These are phyloP conservation scores for Agrochola circellaris DNA, from an alignment of 2,888 invertebrate genomes.

Conservation along the genomic window DNA sequence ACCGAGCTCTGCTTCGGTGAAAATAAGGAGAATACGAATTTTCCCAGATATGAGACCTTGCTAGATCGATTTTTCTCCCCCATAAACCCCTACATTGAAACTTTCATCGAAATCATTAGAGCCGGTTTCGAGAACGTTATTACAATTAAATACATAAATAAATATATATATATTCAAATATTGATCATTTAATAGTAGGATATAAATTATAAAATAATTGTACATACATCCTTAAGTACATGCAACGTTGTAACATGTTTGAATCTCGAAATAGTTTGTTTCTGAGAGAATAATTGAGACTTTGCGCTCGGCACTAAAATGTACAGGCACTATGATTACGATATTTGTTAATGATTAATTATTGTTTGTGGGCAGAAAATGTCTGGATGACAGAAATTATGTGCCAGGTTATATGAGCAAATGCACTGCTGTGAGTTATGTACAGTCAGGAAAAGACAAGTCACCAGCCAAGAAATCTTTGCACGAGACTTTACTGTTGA, in stretches of 20 bases:
- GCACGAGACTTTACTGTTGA: neutral
- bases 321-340: too few relatives aligned
- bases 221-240: neutral
- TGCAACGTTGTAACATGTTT: neutral
- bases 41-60: too few relatives aligned
- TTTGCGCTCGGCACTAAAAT: neutral
- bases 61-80: too few relatives aligned
- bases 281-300: neutral
- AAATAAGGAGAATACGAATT: too few relatives aligned
- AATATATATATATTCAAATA: too few relatives aligned
- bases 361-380: neutral
- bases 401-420: neutral
- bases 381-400: neutral
- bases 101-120: too few relatives aligned
- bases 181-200: too few relatives aligned
- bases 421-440: neutral
- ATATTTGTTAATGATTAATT: neutral
- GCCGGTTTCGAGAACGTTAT: too few relatives aligned
- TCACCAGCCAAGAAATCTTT: neutral
- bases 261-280: neutral
- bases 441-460: conserved; percentile 10
- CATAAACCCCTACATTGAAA: too few relatives aligned
- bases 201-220: neutral
- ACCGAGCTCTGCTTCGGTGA: too few relatives aligned
- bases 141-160: too few relatives aligned